Percentiles rank a stretch among this genome's conserved stretches.
Evolutionary conservation across 2,888 invertebrate species (phyloP).

Genomic region (Rhamnusium bicolor): DNA sequence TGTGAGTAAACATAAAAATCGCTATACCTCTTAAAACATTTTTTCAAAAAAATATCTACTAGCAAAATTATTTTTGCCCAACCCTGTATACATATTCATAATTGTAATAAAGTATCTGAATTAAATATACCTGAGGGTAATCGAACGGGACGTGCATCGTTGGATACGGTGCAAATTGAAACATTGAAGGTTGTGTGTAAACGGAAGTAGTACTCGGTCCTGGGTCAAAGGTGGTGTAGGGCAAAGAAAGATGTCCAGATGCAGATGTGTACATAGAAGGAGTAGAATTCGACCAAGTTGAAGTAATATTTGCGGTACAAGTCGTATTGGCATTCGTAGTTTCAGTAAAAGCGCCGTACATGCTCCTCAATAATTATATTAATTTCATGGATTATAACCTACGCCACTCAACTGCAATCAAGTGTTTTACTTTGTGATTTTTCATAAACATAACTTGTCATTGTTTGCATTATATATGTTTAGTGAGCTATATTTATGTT

Average conservation of each 20-base stretch:
- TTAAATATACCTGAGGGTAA: constrained; percentile 63
- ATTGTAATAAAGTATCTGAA: neutral
- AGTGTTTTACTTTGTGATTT: constrained; percentile 47
- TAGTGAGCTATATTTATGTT: constrained; percentile 43
- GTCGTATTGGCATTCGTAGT: constrained; percentile 39
- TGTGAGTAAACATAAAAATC: too few relatives aligned
- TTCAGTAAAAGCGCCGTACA: constrained; percentile 45
- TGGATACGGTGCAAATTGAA: constrained; percentile 63
- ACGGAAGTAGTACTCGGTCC: constrained; percentile 60
- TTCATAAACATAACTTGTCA: constrained; percentile 45
- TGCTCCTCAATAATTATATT: constrained; percentile 43
- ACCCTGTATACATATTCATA: neutral
- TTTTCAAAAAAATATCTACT: too few relatives aligned
- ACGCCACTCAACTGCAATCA: constrained; percentile 44
- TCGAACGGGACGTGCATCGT: constrained; percentile 64
- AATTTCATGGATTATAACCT: constrained; percentile 45
- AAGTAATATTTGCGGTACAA: constrained; percentile 38
- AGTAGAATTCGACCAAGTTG: constrained; percentile 41
- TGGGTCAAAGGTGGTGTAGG: constrained; percentile 61
- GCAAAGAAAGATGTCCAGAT: constrained; percentile 47
- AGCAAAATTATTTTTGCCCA: too few relatives aligned
- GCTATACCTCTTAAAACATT: too few relatives aligned
- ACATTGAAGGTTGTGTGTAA: constrained; percentile 58
- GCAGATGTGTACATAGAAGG: constrained; percentile 48
- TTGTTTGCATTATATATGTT: constrained; percentile 50